Percentiles rank a stretch among this genome's conserved stretches.
These are phyloP conservation scores for Altica lythri DNA, from an alignment of 2,888 invertebrate species.

Conservation along the genomic window DNA sequence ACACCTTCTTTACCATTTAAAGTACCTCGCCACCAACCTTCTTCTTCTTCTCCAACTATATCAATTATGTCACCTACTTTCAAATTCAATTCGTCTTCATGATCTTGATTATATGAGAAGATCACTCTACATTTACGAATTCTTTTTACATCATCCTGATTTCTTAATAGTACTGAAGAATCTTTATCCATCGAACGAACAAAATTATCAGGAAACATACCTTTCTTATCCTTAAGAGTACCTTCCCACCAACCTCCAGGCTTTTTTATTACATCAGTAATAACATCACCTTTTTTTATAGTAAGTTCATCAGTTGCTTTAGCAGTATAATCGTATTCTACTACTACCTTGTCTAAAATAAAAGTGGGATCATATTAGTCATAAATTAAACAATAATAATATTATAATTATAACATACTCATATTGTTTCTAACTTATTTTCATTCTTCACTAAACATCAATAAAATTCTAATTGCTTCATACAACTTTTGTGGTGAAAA, in stretches of 20 bases:
- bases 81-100: constrained; percentile 90
- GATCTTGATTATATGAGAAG: constrained; percentile 90
- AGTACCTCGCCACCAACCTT: constrained; percentile 92
- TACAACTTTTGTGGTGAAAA: too few relatives aligned
- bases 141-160: constrained; percentile 50
- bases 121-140: constrained; percentile 80
- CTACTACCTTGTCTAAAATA: constrained; percentile 66
- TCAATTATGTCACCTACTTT: constrained; percentile 88
- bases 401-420: too few relatives aligned
- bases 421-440: too few relatives aligned
- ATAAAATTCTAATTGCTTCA: too few relatives aligned
- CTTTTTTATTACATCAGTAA: constrained; percentile 77
- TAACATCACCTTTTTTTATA: constrained; percentile 80
- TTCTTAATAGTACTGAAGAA: constrained; percentile 44
- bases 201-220: constrained; percentile 94
- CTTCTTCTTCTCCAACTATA: constrained; percentile 89
- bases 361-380: too few relatives aligned
- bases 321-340: constrained; percentile 85
- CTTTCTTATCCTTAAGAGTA: constrained; percentile 76
- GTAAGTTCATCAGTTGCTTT: constrained; percentile 85
- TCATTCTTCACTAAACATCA: too few relatives aligned
- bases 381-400: too few relatives aligned
- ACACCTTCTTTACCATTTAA: constrained; percentile 83
- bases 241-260: constrained; percentile 93
- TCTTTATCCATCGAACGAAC: constrained; percentile 65